Conservation (phyloP, 2,797 vertebrate species). For the Petrocephalus schoutedeni region DNA sequence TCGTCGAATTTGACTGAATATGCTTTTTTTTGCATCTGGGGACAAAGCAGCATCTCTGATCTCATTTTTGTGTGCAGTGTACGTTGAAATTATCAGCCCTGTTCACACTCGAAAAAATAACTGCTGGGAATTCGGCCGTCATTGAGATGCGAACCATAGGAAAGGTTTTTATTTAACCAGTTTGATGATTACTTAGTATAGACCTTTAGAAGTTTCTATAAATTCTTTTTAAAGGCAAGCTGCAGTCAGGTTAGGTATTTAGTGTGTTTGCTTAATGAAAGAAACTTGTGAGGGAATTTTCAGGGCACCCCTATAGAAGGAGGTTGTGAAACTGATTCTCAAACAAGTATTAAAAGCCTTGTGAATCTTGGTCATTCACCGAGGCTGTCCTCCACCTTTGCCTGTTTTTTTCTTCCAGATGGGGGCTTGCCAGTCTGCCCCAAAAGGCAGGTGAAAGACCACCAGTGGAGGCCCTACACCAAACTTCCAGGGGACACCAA, state of each 20-base stretch:
- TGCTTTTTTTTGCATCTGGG: not conserved
- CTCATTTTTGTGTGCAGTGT: not conserved
- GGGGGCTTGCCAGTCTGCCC: not conserved
- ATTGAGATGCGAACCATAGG: not conserved
- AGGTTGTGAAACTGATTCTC: not conserved
- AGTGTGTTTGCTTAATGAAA: not conserved
- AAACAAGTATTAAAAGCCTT: not conserved
- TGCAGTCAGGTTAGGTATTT: not conserved
- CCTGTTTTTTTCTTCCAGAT: not conserved
- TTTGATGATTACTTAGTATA: slow-evolving; percentile 6
- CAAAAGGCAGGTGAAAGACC: not conserved
- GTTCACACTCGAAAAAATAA: not conserved
- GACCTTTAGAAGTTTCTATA: not conserved
- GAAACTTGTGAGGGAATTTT: slow-evolving; percentile 8
- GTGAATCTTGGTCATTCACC: not conserved
- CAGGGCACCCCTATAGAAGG: not conserved
- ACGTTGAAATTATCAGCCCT: not conserved
- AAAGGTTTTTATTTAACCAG: slow-evolving; percentile 9
- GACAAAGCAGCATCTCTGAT: not conserved
- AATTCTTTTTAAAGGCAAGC: not conserved
- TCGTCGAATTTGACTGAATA: not conserved
- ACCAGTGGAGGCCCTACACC: not conserved
- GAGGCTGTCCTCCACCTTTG: not conserved
- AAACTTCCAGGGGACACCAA: not conserved
- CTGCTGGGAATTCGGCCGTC: not conserved